These are phyloP conservation scores for Cephus nigrinus DNA, from an alignment of 2,888 invertebrate species.

Conservation along the genomic window DNA sequence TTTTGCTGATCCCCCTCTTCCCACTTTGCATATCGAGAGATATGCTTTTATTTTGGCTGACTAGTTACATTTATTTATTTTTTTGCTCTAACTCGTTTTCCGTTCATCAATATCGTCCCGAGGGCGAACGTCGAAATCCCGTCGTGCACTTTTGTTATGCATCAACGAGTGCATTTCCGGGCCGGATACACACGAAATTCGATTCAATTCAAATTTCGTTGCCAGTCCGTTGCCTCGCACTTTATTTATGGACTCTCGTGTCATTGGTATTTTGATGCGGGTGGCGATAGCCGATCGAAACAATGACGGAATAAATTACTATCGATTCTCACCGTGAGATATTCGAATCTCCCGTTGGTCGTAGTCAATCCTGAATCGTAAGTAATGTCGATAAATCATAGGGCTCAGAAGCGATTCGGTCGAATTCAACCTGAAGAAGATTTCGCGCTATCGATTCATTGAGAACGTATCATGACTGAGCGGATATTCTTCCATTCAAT, in stretches of 20 bases:
- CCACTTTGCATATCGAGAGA: background rate
- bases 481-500: background rate
- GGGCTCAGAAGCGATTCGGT: background rate
- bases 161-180: constrained; percentile 19
- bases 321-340: background rate
- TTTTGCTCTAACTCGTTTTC: background rate
- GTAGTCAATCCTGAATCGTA: background rate
- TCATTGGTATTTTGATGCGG: constrained; percentile 21
- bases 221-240: background rate
- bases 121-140: background rate
- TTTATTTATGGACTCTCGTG: constrained; percentile 22
- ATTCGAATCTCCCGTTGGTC: background rate
- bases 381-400: background rate
- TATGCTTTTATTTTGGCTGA: background rate
- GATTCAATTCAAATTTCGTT: constrained; percentile 22
- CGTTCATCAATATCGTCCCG: background rate
- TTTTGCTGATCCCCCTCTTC: background rate
- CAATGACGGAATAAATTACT: background rate
- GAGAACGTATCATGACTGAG: background rate
- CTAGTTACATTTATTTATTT: background rate
- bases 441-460: background rate
- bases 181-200: constrained; percentile 22
- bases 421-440: background rate
- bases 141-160: constrained; percentile 19
- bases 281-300: background rate